Conservation (phyloP, 2,113 vertebrate species). For the Cololabis saira region DNA sequence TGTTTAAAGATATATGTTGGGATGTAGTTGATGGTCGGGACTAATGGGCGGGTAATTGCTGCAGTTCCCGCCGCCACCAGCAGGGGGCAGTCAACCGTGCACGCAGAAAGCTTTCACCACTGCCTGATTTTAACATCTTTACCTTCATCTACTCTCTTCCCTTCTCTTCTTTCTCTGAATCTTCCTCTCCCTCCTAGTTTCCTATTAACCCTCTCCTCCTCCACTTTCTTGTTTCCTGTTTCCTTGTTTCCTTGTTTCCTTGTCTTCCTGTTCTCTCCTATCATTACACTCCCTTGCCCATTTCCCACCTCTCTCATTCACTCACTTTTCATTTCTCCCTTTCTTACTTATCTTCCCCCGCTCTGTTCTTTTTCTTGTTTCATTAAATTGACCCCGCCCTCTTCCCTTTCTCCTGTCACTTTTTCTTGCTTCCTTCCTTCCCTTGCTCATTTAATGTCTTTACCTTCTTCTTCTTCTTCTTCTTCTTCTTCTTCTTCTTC, state of each 20-base stretch:
- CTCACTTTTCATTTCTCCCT: no score
- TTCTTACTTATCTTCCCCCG: neutral
- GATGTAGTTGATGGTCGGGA: neutral
- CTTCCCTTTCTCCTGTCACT: neutral
- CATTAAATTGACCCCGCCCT: neutral
- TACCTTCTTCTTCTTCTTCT: neutral
- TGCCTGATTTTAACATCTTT: neutral
- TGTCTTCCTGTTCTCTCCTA: neutral
- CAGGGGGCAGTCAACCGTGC: constrained; percentile 38
- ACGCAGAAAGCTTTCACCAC: neutral
- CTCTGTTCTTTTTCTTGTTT: neutral
- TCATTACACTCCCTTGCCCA: neutral
- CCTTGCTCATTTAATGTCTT: constrained; percentile 1
- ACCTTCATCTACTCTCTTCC: no score
- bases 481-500: neutral
- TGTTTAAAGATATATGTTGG: no score
- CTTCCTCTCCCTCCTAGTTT: neutral
- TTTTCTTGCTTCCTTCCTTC: neutral
- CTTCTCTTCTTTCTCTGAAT: no score
- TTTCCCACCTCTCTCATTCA: neutral
- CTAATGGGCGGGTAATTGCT: neutral
- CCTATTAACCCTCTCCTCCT: neutral
- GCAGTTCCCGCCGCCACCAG: constrained; percentile 8
- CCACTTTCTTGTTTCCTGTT: neutral
- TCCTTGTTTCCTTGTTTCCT: neutral